Percentiles rank a stretch among this genome's conserved stretches.
These are phyloP conservation scores for Brachyhypopomus gauderio DNA, from an alignment of 2,113 vertebrate species.

Conservation along the genomic window DNA sequence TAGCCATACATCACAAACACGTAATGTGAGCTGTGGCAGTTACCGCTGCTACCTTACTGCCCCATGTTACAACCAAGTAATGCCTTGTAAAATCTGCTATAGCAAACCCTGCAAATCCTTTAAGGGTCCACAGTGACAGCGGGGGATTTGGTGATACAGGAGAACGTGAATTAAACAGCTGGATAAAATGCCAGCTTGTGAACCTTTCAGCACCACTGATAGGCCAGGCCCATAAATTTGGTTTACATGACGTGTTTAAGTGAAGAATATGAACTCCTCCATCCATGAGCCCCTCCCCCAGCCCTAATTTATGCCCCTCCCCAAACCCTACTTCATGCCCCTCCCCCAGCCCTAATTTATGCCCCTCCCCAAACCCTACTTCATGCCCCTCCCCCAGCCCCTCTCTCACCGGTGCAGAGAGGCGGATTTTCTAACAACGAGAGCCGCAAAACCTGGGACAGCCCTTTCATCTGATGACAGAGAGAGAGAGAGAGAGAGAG, in stretches of 20 bases:
- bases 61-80: constrained; percentile 43
- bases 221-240: constrained; percentile 52
- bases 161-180: constrained; percentile 45
- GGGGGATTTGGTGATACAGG: constrained; percentile 10
- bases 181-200: constrained; percentile 43
- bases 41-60: constrained; percentile 7
- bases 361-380: no score
- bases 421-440: constrained; percentile 46
- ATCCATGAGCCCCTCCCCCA: no score
- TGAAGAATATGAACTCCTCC: constrained; percentile 1
- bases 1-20: not conserved
- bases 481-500: constrained; percentile 1
- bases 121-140: constrained; percentile 23
- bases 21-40: constrained; percentile 27
- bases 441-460: constrained; percentile 6
- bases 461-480: not conserved
- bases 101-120: constrained; percentile 41
- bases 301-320: no score
- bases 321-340: no score
- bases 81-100: constrained; percentile 45
- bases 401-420: not conserved
- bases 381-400: no score
- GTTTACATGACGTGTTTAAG: constrained; percentile 45
- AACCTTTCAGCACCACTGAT: constrained; percentile 44
- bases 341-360: no score